A percentile compares a stretch with the other conserved stretches of the same genome.
Conservation (phyloP, 64 coral and sea anemone genomes). For the Pachyseris speciosa region DNA sequence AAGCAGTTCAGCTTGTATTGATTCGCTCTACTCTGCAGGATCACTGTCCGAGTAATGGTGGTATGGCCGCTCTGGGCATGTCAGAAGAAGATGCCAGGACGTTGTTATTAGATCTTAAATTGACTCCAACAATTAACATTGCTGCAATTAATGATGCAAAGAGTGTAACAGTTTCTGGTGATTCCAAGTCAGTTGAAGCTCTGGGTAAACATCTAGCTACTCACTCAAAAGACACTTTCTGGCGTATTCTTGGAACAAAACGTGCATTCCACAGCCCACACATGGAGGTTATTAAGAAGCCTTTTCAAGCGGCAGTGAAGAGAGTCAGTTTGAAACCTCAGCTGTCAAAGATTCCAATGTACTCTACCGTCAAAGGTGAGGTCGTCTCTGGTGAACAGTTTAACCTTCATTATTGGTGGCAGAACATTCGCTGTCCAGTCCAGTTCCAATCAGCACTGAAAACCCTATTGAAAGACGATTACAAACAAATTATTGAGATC, state of each 20-base stretch:
- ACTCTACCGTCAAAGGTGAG: slow-evolving; percentile 63
- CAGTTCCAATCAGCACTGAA: slow-evolving; percentile 58
- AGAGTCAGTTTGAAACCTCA: slow-evolving; percentile 28
- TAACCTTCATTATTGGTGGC: slow-evolving; percentile 76
- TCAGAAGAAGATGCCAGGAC: slow-evolving; percentile 15
- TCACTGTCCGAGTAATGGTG: slow-evolving; percentile 45
- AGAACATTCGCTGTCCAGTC: slow-evolving; percentile 76
- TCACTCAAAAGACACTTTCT: slow-evolving; percentile 52
- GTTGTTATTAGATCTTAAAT: slow-evolving; percentile 27
- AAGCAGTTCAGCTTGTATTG: slow-evolving; percentile 64
- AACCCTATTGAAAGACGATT: slow-evolving; percentile 41
- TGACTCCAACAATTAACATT: slow-evolving; percentile 22
- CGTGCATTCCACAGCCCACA: slow-evolving; percentile 79
- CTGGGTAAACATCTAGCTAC: slow-evolving; percentile 47
- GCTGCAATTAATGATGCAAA: slow-evolving; percentile 71
- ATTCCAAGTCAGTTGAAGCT: slow-evolving; percentile 41
- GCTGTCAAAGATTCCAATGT: slow-evolving; percentile 47
- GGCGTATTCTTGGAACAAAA: slow-evolving; percentile 67
- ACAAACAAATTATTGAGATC: slow-evolving; percentile 71
- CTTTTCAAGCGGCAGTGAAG: slow-evolving; percentile 1
- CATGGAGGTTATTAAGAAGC: slow-evolving; percentile 66
- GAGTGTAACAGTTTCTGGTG: slow-evolving; percentile 73
- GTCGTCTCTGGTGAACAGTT: slow-evolving; percentile 27
- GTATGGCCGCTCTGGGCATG: slow-evolving; percentile 86
- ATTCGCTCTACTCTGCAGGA: slow-evolving; percentile 79